Percentiles rank a stretch among this genome's conserved stretches.
These are phyloP conservation scores for Amyelois transitella DNA, from an alignment of 1,140 invertebrate genomes.

Conservation along the genomic window DNA sequence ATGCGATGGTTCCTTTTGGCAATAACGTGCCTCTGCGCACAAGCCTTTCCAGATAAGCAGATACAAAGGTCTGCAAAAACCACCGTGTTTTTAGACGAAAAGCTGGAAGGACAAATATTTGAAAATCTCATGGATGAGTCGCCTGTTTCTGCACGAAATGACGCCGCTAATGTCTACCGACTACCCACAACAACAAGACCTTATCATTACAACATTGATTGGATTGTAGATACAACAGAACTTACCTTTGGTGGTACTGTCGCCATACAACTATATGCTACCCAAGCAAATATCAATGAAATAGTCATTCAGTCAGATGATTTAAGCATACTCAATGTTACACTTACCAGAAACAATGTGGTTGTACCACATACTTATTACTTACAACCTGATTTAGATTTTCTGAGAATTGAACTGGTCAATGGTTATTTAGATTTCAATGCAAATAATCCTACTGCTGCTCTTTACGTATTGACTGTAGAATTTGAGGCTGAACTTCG, in stretches of 20 bases:
- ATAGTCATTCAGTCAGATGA: constrained; percentile 80
- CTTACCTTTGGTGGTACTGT: constrained; percentile 76
- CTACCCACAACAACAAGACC: constrained; percentile 77
- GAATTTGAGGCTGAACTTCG: constrained; percentile 68
- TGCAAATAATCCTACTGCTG: constrained; percentile 20
- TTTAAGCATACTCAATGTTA: constrained; percentile 53
- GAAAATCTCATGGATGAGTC: constrained; percentile 28
- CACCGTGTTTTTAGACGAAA: constrained; percentile 53
- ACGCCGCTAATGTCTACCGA: constrained; percentile 51
- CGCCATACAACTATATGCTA: constrained; percentile 63
- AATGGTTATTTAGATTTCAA: constrained; percentile 32
- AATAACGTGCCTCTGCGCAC: constrained; percentile 15
- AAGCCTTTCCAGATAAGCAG: constrained; percentile 20
- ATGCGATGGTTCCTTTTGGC: constrained; percentile 31
- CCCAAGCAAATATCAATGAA: constrained; percentile 35
- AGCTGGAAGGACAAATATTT: constrained; percentile 41
- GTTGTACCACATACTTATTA: constrained; percentile 10
- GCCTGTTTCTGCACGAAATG: not conserved
- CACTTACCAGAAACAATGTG: constrained; percentile 29
- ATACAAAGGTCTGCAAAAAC: constrained; percentile 23
- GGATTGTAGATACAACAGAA: constrained; percentile 26
- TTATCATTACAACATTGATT: constrained; percentile 72
- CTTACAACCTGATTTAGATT: constrained; percentile 26
- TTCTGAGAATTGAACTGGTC: constrained; percentile 24
- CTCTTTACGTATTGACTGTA: constrained; percentile 61